Percentiles rank a stretch among this genome's conserved stretches.
These are phyloP conservation scores for Triplophysa dalaica DNA, from an alignment of 2,113 vertebrate genomes.

Conservation along the genomic window DNA sequence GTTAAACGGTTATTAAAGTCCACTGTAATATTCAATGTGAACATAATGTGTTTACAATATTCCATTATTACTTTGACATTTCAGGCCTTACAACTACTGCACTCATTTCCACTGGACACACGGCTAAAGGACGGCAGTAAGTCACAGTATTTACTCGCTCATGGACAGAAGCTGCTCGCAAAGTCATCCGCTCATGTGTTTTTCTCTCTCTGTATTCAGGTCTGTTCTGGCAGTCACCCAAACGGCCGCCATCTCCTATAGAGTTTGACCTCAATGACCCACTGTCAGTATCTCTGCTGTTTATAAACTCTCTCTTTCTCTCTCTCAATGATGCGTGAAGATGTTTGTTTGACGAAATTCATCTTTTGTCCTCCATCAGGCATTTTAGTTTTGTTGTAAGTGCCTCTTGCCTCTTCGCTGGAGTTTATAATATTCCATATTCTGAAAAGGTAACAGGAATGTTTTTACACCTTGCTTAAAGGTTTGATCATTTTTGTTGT, in stretches of 20 bases:
- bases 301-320: not conserved
- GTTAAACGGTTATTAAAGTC: no score
- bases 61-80: not conserved
- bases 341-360: not conserved
- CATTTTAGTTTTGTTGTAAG: conserved; percentile 90
- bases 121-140: conserved; percentile 97
- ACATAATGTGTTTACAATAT: not conserved
- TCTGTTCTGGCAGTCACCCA: conserved; percentile 99
- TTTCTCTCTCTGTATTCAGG: conserved; percentile 69
- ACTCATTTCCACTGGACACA: conserved; percentile 94
- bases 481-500: not conserved
- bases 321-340: not conserved
- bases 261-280: conserved; percentile 89
- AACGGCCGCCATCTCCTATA: conserved; percentile 90
- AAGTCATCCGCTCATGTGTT: not conserved
- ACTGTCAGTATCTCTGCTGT: conserved; percentile 80
- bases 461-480: no score
- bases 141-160: conserved; percentile 59
- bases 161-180: not conserved
- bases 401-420: conserved; percentile 86
- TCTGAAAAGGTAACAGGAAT: conserved; percentile 78
- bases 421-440: conserved; percentile 85
- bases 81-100: conserved; percentile 92
- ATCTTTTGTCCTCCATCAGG: conserved; percentile 69
- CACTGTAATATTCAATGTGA: not conserved